Evolutionary conservation across 2,113 vertebrate genomes (phyloP).

Genomic region (Anolis sagrei): DNA sequence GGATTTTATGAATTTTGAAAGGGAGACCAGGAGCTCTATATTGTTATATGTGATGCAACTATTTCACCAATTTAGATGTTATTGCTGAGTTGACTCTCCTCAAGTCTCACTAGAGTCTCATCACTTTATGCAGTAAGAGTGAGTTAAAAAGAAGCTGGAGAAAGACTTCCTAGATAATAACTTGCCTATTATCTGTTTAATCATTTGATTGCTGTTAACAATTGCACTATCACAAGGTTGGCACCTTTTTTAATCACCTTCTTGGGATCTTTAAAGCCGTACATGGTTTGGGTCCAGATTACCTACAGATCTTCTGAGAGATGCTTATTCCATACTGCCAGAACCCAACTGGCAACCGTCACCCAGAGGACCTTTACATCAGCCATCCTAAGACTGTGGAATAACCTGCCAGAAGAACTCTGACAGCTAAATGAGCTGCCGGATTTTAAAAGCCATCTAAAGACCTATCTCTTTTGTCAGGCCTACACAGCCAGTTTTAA

Average conservation of each 20-base stretch:
- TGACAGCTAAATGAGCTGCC: too few relatives aligned
- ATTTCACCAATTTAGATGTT: background rate
- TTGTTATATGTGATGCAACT: background rate
- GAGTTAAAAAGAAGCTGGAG: constrained; percentile 1
- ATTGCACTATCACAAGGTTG: background rate
- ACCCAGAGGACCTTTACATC: too few relatives aligned
- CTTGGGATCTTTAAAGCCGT: too few relatives aligned
- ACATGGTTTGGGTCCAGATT: too few relatives aligned
- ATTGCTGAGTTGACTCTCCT: background rate
- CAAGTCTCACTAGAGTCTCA: background rate
- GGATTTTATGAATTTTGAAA: background rate
- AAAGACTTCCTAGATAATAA: background rate
- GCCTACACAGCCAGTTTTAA: too few relatives aligned
- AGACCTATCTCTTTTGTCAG: too few relatives aligned
- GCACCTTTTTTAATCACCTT: background rate
- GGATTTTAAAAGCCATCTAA: too few relatives aligned
- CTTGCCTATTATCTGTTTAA: background rate
- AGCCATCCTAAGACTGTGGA: too few relatives aligned
- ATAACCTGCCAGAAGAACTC: too few relatives aligned
- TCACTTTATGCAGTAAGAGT: background rate
- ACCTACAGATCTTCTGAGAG: too few relatives aligned
- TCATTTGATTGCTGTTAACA: background rate
- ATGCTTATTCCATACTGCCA: too few relatives aligned
- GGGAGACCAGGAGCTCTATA: background rate
- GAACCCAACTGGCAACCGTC: too few relatives aligned